phyloP scores from a whole-genome alignment of 2,113 vertebrate genomes.

The Clinocottus analis region DNA sequence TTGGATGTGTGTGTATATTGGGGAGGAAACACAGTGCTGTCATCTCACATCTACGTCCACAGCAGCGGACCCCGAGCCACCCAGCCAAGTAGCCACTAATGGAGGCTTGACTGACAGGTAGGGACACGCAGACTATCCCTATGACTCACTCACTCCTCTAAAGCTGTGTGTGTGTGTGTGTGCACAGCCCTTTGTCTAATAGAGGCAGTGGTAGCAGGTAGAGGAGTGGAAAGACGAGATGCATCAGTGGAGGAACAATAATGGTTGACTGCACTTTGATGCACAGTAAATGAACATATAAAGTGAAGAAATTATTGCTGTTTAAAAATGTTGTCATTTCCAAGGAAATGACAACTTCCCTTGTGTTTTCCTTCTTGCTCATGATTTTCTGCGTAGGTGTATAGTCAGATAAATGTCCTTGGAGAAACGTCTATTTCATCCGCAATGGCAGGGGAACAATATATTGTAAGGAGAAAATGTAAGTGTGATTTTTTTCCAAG shows the following conservation, averaged over 20 bases:
- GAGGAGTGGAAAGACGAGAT: conserved; percentile 17
- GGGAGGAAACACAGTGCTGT: conserved; percentile 57
- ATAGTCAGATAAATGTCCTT: neutral
- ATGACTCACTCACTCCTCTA: conserved; percentile 49
- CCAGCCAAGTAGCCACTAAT: conserved; percentile 67
- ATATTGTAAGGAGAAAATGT: neutral
- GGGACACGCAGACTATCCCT: conserved; percentile 45
- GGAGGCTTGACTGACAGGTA: conserved; percentile 73
- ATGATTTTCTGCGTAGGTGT: neutral
- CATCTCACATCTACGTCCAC: conserved; percentile 60
- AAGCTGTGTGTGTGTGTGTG: conserved; percentile 10
- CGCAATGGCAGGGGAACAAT: neutral
- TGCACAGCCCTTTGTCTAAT: conserved; percentile 42
- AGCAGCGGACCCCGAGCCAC: conserved; percentile 43
- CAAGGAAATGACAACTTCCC: neutral
- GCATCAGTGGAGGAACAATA: conserved; percentile 6
- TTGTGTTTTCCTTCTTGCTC: neutral
- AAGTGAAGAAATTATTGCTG: neutral
- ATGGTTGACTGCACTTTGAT: neutral
- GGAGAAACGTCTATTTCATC: neutral
- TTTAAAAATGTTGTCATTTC: neutral
- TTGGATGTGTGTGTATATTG: conserved; percentile 43
- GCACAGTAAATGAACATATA: neutral
- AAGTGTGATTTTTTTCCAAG: too few relatives aligned
- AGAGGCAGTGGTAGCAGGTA: conserved; percentile 46